phyloP scores from a whole-genome alignment of 92 coral and sea anemone species.

The Montipora capitata region DNA sequence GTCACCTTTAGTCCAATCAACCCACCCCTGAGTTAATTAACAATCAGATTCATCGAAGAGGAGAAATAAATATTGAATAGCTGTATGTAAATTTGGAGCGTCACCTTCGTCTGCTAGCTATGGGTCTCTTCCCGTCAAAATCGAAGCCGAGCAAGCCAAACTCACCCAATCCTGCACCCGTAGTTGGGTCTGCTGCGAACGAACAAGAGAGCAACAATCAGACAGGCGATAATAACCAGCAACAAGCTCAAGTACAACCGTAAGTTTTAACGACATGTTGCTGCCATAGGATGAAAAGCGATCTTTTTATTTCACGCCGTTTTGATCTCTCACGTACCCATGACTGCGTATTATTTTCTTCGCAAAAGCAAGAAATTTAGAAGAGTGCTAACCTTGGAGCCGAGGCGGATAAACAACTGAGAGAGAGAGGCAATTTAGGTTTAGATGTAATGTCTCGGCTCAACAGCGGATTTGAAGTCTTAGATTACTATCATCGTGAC shows the following conservation, averaged over 20 bases:
- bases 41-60: background rate
- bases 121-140: conserved; percentile 49
- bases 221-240: background rate
- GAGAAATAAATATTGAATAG: background rate
- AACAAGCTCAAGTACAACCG: background rate
- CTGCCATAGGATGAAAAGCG: background rate
- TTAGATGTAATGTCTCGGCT: too few species aligned
- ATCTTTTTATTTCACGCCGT: background rate
- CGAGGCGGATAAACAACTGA: too few species aligned
- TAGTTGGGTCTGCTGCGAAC: background rate
- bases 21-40: too few species aligned
- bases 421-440: too few species aligned
- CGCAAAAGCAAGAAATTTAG: too few species aligned
- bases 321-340: background rate
- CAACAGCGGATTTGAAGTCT: too few species aligned
- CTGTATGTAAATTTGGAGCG: conserved; percentile 26
- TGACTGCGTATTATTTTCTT: background rate
- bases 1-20: too few species aligned
- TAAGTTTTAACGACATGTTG: background rate
- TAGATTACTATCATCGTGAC: too few species aligned
- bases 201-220: background rate
- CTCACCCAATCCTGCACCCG: background rate
- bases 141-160: conserved; percentile 24
- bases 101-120: background rate
- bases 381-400: too few species aligned